These are phyloP conservation scores for Xestoiulus laeticollis DNA, from an alignment of 2,888 invertebrate species.

Conservation along the genomic window DNA sequence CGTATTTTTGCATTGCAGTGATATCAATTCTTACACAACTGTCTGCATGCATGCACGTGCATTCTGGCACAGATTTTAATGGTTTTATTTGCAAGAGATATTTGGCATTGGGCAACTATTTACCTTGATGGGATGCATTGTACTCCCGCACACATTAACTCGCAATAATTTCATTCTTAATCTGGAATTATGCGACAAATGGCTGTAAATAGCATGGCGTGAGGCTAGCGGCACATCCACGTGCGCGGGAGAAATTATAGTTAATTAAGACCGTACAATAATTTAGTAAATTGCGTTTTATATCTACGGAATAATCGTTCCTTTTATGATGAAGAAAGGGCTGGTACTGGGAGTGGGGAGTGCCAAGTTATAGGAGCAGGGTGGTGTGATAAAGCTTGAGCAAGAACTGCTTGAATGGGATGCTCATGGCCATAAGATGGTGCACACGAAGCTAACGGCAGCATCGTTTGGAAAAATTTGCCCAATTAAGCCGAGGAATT, in stretches of 20 bases:
- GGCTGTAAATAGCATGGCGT: background rate
- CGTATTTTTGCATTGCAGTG: too few relatives aligned
- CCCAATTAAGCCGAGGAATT: slow-evolving; percentile 9
- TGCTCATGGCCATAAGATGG: background rate
- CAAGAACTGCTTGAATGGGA: background rate
- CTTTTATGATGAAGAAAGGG: background rate
- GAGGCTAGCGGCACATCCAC: background rate
- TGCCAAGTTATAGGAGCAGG: background rate
- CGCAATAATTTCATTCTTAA: background rate
- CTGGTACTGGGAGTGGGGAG: background rate
- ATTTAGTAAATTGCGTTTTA: slow-evolving; percentile 1
- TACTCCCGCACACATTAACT: background rate
- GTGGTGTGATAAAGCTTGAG: background rate
- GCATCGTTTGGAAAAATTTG: background rate
- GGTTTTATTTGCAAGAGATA: background rate
- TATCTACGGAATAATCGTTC: background rate
- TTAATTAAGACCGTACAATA: slow-evolving; percentile 1
- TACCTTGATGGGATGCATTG: background rate
- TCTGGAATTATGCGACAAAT: background rate
- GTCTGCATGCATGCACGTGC: background rate
- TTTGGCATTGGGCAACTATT: background rate
- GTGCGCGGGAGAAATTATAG: background rate
- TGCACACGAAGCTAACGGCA: background rate
- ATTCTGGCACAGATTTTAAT: background rate
- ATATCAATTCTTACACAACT: background rate